Evolutionary conservation across 2,888 invertebrate species (phyloP).

Genomic region (Polydrusus cervinus): DNA sequence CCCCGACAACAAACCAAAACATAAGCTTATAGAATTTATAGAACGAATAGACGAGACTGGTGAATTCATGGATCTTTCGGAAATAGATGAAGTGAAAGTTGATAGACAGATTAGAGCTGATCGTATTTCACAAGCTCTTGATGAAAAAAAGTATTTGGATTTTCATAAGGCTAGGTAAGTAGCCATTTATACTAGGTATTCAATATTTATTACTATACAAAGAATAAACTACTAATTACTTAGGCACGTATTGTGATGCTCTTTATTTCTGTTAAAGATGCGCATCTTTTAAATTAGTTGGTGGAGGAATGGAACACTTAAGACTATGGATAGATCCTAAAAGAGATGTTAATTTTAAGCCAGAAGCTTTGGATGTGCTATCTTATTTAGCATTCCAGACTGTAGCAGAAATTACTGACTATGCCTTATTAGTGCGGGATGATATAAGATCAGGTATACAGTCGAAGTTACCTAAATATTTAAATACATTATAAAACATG

Average conservation of each 20-base stretch:
- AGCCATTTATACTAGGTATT: no score
- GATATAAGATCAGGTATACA: conserved; percentile 41
- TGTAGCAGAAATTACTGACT: conserved; percentile 90
- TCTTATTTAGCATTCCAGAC: conserved; percentile 93
- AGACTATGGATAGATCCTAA: conserved; percentile 78
- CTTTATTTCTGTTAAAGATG: conserved; percentile 71
- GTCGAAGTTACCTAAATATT: no score
- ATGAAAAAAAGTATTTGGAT: conserved; percentile 80
- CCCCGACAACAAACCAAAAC: conserved; percentile 72
- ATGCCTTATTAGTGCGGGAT: conserved; percentile 77
- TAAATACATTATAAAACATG: no score
- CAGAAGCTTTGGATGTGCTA: conserved; percentile 83
- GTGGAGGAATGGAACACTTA: conserved; percentile 71
- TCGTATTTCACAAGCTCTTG: conserved; percentile 75
- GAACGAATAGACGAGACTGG: conserved; percentile 75
- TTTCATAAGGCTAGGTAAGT: conserved; percentile 80
- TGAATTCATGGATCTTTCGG: conserved; percentile 73
- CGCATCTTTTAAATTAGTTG: conserved; percentile 77
- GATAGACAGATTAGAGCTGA: conserved; percentile 78
- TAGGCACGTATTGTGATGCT: no score
- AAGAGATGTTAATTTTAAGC: conserved; percentile 76
- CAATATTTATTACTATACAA: no score
- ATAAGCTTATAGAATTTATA: conserved; percentile 73
- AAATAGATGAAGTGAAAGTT: conserved; percentile 75
- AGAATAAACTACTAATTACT: no score